Percentiles rank a stretch among this genome's conserved stretches.
These are phyloP conservation scores for Pandemis cinnamomeana DNA, from an alignment of 2,888 invertebrate genomes.

Conservation along the genomic window DNA sequence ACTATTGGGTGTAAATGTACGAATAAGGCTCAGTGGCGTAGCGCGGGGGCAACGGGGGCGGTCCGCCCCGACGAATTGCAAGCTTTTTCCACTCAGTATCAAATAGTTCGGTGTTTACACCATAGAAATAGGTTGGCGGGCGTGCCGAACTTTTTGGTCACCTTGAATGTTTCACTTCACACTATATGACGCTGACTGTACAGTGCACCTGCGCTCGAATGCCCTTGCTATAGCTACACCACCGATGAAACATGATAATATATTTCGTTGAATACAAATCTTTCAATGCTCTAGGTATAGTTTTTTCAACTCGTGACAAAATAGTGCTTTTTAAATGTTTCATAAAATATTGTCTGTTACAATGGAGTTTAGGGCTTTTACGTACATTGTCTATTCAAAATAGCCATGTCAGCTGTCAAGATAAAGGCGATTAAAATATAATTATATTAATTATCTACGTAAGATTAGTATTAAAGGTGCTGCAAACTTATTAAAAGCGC, in stretches of 20 bases:
- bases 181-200: too few species aligned
- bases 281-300: constrained; percentile 38
- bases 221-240: background rate
- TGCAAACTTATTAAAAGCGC: constrained; percentile 11
- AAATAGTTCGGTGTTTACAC: too few species aligned
- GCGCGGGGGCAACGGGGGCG: background rate
- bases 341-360: constrained; percentile 70
- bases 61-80: too few species aligned
- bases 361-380: constrained; percentile 49
- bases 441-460: constrained; percentile 11
- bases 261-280: constrained; percentile 9
- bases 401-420: constrained; percentile 1
- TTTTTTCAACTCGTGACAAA: constrained; percentile 56
- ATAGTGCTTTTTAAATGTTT: constrained; percentile 66
- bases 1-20: constrained; percentile 30
- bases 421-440: constrained; percentile 19
- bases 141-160: too few species aligned
- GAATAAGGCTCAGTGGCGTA: constrained; percentile 7
- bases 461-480: constrained; percentile 15
- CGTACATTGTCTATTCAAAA: constrained; percentile 15
- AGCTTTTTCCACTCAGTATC: too few species aligned
- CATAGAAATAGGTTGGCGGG: too few species aligned
- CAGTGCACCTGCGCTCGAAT: too few species aligned
- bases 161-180: too few species aligned
- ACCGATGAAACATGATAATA: background rate